These are phyloP conservation scores for Halictus quadricinctus DNA, from an alignment of 2,888 invertebrate genomes.

Conservation along the genomic window DNA sequence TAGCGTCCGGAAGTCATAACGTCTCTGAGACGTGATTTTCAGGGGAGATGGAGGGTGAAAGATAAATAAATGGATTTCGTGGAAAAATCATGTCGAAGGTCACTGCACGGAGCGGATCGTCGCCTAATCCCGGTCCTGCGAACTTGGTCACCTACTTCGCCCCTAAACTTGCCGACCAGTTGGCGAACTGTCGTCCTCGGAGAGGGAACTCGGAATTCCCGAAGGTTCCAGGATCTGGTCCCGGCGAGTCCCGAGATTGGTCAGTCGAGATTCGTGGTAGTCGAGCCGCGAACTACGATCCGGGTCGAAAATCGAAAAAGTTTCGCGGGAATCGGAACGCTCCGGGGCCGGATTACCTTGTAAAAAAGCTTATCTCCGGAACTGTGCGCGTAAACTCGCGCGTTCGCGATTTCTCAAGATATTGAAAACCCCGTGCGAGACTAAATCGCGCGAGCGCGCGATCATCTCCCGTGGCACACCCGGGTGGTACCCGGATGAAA, in stretches of 20 bases:
- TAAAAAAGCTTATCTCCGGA: constrained; percentile 37
- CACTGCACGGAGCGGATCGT: constrained; percentile 40
- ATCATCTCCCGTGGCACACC: neutral
- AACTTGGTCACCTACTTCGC: constrained; percentile 69
- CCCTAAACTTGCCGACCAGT: constrained; percentile 68
- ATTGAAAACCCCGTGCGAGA: neutral
- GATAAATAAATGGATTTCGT: neutral
- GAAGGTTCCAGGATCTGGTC: constrained; percentile 20
- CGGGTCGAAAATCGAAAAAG: constrained; percentile 54
- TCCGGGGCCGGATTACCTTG: constrained; percentile 16
- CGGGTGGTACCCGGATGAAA: neutral
- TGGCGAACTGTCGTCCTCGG: constrained; percentile 62
- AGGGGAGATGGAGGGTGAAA: too few relatives aligned
- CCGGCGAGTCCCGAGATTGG: constrained; percentile 38
- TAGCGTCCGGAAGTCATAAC: too few relatives aligned
- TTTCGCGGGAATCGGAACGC: constrained; percentile 21
- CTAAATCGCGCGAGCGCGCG: neutral
- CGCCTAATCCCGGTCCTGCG: constrained; percentile 48
- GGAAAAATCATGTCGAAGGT: constrained; percentile 34
- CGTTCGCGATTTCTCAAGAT: constrained; percentile 18
- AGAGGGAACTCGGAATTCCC: constrained; percentile 37
- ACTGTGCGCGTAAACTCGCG: constrained; percentile 12
- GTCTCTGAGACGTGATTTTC: too few relatives aligned
- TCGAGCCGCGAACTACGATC: constrained; percentile 33
- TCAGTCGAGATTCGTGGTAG: constrained; percentile 54